Percentiles rank a stretch among this genome's conserved stretches.
These are phyloP conservation scores for Lasiurus borealis DNA, from an alignment of 2,113 vertebrate genomes.

Conservation along the genomic window DNA sequence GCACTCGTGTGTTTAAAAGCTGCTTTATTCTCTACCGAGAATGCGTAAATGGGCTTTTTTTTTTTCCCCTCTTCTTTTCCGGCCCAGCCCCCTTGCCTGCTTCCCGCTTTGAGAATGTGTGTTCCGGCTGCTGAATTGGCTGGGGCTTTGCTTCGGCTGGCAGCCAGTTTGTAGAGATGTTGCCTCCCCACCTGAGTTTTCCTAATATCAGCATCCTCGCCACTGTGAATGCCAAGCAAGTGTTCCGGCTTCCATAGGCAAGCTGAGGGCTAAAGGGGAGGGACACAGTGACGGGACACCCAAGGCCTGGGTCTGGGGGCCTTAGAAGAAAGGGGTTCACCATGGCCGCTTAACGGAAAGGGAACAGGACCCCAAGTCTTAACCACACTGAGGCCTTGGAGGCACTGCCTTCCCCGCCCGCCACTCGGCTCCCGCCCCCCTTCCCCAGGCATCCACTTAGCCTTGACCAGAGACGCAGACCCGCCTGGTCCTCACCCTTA, in stretches of 20 bases:
- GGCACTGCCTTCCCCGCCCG: neutral
- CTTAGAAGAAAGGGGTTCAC: neutral
- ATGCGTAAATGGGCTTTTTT: neutral
- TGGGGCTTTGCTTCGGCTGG: slow-evolving; percentile 63
- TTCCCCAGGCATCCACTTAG: neutral
- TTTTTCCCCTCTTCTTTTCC: slow-evolving; percentile 69
- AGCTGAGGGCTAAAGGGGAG: neutral
- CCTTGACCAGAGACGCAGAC: neutral
- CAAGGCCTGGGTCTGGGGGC: neutral
- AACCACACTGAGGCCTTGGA: neutral
- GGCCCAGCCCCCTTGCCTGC: slow-evolving; percentile 52
- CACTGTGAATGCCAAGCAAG: neutral
- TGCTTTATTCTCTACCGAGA: neutral
- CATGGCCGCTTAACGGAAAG: neutral
- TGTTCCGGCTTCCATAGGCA: neutral
- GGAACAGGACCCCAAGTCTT: neutral
- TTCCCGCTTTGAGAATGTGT: slow-evolving; percentile 62
- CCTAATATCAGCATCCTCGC: slow-evolving; percentile 38
- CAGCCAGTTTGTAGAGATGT: slow-evolving; percentile 25
- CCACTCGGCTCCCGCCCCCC: no score
- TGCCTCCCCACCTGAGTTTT: slow-evolving; percentile 56
- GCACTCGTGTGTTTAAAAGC: neutral
- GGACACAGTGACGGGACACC: neutral
- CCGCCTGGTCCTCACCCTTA: neutral
- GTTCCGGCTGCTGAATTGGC: slow-evolving; percentile 71